Evolutionary conservation across 1,140 invertebrate species (phyloP).

Genomic region (Zaprionus ornatus): DNA sequence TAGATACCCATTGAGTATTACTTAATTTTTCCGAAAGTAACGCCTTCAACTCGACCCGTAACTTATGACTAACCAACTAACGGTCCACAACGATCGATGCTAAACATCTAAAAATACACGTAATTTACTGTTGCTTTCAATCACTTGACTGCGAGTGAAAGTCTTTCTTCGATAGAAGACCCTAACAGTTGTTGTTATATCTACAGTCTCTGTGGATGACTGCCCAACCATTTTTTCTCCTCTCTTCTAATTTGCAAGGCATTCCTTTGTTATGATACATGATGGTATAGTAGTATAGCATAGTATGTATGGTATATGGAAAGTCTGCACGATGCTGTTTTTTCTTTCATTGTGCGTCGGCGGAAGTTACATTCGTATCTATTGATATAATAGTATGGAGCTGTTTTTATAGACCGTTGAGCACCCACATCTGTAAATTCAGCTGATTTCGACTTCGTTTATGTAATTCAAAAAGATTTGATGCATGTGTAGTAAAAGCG

Average conservation of each 20-base stretch:
- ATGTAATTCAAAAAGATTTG: conserved; percentile 4
- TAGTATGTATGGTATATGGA: conserved; percentile 13
- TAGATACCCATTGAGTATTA: conserved; percentile 29
- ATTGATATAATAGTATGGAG: conserved; percentile 18
- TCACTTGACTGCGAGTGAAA: conserved; percentile 63
- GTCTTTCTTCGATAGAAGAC: conserved; percentile 50
- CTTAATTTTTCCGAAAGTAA: conserved; percentile 21
- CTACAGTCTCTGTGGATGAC: conserved; percentile 46
- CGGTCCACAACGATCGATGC: conserved; percentile 48
- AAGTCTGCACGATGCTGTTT: conserved; percentile 18
- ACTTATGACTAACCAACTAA: conserved; percentile 41
- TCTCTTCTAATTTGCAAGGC: conserved; percentile 50
- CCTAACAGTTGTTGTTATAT: conserved; percentile 29
- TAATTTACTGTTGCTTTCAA: conserved; percentile 73
- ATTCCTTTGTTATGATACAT: conserved; percentile 21
- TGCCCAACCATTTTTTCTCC: conserved; percentile 43
- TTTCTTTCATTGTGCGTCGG: conserved; percentile 19
- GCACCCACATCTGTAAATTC: conserved; percentile 2
- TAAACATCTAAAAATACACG: conserved; percentile 55
- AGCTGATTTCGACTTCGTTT: neutral
- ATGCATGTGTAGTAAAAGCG: neutral
- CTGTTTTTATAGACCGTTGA: conserved; percentile 15
- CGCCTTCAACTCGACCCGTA: neutral
- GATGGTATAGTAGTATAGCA: neutral
- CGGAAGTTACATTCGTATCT: conserved; percentile 16